Percentiles rank a stretch among this genome's conserved stretches.
phyloP scores from a whole-genome alignment of 2,113 vertebrate species.

The Pygoscelis antarcticus region DNA sequence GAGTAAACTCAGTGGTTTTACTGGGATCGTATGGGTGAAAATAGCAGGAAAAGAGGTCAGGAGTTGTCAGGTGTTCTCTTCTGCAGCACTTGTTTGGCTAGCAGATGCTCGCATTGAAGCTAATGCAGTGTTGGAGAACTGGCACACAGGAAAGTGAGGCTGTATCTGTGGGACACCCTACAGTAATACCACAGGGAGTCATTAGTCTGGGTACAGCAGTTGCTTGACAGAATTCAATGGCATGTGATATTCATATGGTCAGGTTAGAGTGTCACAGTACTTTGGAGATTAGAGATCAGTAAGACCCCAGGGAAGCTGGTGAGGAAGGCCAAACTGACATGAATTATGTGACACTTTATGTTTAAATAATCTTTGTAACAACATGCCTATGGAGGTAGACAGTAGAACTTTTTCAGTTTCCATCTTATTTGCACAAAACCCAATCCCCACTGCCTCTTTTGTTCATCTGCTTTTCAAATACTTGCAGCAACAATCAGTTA shows the following conservation, averaged over 20 bases:
- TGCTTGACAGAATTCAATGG: not conserved
- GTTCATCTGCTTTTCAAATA: not conserved
- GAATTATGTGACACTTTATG: not conserved
- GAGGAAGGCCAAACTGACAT: not conserved
- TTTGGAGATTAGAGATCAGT: not conserved
- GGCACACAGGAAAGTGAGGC: not conserved
- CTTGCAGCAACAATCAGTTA: not conserved
- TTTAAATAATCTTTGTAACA: not conserved
- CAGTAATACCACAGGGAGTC: not conserved
- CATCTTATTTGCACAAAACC: not conserved
- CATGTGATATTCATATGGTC: rapidly evolving
- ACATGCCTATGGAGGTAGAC: not conserved
- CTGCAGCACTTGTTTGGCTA: not conserved
- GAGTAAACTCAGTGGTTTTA: not conserved
- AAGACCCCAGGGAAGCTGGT: not conserved
- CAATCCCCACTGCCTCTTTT: not conserved
- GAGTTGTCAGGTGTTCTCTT: not conserved
- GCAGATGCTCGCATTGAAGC: not conserved
- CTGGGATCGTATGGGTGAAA: not conserved
- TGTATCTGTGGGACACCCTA: not conserved
- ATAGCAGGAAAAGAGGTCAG: not conserved
- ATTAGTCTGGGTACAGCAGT: rapidly evolving
- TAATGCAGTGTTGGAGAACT: not conserved
- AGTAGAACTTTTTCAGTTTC: not conserved
- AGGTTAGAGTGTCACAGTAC: not conserved